A percentile compares a stretch with the other conserved stretches of the same genome.
phyloP scores from a whole-genome alignment of 2,888 invertebrate species.

The Aricia artaxerxes region DNA sequence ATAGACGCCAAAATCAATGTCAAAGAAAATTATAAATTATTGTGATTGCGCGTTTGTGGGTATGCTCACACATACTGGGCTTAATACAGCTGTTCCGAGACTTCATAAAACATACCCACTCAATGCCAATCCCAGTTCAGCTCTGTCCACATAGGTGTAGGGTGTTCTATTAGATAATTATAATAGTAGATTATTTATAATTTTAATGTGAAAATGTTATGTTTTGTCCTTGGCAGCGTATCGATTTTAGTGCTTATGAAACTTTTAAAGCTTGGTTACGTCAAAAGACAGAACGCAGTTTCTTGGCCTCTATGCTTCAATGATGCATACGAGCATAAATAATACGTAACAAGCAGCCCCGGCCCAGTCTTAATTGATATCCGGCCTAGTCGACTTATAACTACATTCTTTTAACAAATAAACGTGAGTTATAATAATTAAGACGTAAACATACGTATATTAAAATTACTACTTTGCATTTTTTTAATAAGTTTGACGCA shows the following conservation, averaged over 20 bases:
- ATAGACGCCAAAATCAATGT: no score
- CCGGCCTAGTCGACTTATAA: neutral
- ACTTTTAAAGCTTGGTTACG: no score
- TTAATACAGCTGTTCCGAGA: no score
- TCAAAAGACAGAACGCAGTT: neutral
- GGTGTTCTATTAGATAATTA: no score
- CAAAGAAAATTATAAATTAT: neutral
- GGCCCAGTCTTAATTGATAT: neutral
- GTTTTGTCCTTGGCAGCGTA: no score
- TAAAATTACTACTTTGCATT: neutral
- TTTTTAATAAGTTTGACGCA: constrained; percentile 10
- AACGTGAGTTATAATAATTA: constrained; percentile 5
- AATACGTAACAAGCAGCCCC: neutral
- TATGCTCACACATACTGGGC: no score
- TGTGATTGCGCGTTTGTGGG: neutral
- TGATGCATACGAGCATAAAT: constrained; percentile 10
- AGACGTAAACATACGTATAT: constrained; percentile 7
- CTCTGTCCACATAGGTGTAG: no score
- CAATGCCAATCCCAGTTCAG: no score
- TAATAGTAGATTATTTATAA: no score
- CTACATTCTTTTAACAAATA: neutral
- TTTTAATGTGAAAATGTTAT: no score
- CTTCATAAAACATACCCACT: no score
- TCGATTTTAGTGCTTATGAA: no score
- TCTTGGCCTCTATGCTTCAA: constrained; percentile 8